Evolutionary conservation across 2,888 invertebrate genomes (phyloP).

Genomic region (Capitulum mitella): DNA sequence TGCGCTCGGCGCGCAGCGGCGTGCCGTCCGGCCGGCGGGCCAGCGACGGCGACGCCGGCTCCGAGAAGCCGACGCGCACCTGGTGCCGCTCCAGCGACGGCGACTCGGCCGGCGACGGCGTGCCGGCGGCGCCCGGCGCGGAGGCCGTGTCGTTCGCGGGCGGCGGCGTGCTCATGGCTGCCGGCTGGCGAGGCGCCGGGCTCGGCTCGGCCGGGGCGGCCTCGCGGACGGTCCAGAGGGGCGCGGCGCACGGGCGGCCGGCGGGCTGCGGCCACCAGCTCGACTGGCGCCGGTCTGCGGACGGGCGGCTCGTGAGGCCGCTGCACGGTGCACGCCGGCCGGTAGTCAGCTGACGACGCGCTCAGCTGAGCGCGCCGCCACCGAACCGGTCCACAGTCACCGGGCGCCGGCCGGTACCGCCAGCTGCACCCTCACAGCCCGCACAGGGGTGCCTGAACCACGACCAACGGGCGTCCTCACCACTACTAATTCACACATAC

Average conservation of each 20-base stretch:
- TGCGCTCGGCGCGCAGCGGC: neutral
- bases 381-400: neutral
- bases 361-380: neutral
- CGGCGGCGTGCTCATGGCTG: neutral
- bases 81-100: constrained; percentile 3
- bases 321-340: neutral
- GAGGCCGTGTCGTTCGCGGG: neutral
- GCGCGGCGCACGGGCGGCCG: too few relatives aligned
- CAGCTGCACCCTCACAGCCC: too few relatives aligned
- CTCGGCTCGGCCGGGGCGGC: neutral
- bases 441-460: too few relatives aligned
- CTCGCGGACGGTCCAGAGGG: neutral
- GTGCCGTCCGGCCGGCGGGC: neutral
- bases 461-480: too few relatives aligned
- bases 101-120: constrained; percentile 5
- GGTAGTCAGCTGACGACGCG: neutral
- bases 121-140: neutral
- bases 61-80: neutral
- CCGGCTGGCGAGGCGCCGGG: neutral
- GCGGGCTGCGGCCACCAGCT: neutral
- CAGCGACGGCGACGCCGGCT: constrained; percentile 20
- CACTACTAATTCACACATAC: too few relatives aligned
- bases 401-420: too few relatives aligned
- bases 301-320: neutral
- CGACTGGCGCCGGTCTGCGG: neutral